A percentile compares a stretch with the other conserved stretches of the same genome.
These are phyloP conservation scores for Hippocampus barbouri DNA, from an alignment of 2,113 vertebrate species.

Conservation along the genomic window DNA sequence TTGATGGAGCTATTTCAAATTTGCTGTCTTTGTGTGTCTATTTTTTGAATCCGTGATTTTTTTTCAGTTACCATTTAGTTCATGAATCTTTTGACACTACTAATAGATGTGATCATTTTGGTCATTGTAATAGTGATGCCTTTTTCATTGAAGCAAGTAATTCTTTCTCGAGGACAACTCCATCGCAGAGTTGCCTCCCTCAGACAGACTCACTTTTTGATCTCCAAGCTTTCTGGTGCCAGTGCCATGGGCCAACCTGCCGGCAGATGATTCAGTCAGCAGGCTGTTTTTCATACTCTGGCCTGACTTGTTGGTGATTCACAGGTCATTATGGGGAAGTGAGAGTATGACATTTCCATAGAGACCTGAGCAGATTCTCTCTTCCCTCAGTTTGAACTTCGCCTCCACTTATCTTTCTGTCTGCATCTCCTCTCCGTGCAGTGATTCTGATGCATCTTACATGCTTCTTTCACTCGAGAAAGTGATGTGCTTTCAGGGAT, in stretches of 20 bases:
- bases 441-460: not conserved
- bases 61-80: too few species aligned
- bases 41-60: too few species aligned
- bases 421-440: constrained; percentile 7
- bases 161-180: constrained; percentile 18
- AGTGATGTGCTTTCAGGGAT: constrained; percentile 6
- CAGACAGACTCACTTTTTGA: constrained; percentile 32
- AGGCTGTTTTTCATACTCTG: constrained; percentile 26
- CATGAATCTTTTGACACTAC: too few species aligned
- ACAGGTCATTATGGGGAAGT: constrained; percentile 46
- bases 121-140: not conserved
- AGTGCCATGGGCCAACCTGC: constrained; percentile 24
- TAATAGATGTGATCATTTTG: too few species aligned
- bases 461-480: not conserved
- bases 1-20: too few species aligned
- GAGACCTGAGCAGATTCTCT: constrained; percentile 18
- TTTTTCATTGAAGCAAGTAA: not conserved
- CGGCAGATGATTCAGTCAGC: constrained; percentile 38
- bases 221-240: constrained; percentile 23
- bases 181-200: constrained; percentile 38
- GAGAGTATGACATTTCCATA: constrained; percentile 51
- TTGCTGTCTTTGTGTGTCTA: too few species aligned
- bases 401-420: constrained; percentile 9
- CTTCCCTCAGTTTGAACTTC: constrained; percentile 24
- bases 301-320: constrained; percentile 45